phyloP scores from a whole-genome alignment of 2,797 vertebrate species.

The Cetoscarus ocellatus region DNA sequence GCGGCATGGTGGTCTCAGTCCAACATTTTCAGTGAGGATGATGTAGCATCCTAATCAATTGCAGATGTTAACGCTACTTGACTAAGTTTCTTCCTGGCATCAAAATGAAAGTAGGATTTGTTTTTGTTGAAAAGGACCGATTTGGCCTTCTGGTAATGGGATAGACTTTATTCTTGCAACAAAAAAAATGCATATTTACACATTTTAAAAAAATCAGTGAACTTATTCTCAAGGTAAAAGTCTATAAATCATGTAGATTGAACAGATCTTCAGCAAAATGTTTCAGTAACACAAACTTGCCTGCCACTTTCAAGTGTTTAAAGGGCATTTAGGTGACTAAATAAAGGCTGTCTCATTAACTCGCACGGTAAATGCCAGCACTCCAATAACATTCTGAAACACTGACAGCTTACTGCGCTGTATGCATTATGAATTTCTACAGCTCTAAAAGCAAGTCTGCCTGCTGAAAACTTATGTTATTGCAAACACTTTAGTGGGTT shows the following conservation, averaged over 20 bases:
- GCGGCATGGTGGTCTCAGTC: too few relatives aligned
- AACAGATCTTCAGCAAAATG: background rate
- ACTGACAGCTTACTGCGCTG: background rate
- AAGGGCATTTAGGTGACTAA: conserved; percentile 14
- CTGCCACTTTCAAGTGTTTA: background rate
- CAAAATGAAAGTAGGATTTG: too few relatives aligned
- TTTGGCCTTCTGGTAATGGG: too few relatives aligned
- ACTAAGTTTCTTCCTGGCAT: too few relatives aligned
- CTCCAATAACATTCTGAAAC: conserved; percentile 6
- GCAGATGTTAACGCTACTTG: too few relatives aligned
- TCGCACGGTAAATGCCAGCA: conserved; percentile 14
- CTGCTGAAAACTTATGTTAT: conserved; percentile 33
- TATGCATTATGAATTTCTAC: conserved; percentile 10
- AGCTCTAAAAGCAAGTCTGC: conserved; percentile 22
- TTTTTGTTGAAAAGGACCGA: too few relatives aligned
- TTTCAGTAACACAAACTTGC: conserved; percentile 4
- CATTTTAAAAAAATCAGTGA: too few relatives aligned
- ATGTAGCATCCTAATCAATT: too few relatives aligned
- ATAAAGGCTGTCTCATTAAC: conserved; percentile 4
- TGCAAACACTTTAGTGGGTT: conserved; percentile 42
- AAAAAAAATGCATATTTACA: too few relatives aligned
- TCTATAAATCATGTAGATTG: background rate
- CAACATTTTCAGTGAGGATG: too few relatives aligned
- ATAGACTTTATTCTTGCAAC: too few relatives aligned
- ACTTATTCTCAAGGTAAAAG: too few relatives aligned